Percentiles rank a stretch among this genome's conserved stretches.
Evolutionary conservation across 2,797 vertebrate species (phyloP).

Genomic region (Acestrorhynchus altus): DNA sequence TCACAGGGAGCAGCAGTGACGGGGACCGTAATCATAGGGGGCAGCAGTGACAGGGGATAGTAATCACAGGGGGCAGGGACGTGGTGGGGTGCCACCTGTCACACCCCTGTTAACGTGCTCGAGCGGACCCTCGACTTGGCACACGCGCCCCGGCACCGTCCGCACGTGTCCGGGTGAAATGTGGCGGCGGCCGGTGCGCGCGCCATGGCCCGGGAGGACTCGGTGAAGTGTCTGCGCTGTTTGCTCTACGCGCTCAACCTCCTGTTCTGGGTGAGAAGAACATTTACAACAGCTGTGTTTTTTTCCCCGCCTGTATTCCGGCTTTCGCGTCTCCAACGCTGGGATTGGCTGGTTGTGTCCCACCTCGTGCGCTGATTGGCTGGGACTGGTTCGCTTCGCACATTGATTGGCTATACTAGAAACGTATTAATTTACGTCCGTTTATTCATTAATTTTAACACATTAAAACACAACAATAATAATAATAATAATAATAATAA

Average conservation of each 20-base stretch:
- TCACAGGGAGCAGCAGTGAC: too few relatives aligned
- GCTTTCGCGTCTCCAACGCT: neutral
- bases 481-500: too few relatives aligned
- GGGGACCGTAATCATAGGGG: too few relatives aligned
- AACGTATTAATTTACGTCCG: too few relatives aligned
- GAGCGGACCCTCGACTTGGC: neutral
- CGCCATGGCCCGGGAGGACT: constrained; percentile 96
- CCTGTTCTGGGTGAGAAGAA: constrained; percentile 98
- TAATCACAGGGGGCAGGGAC: constrained; percentile 41
- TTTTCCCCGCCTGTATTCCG: neutral
- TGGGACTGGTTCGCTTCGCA: neutral
- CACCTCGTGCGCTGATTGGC: neutral
- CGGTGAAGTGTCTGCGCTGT: constrained; percentile 93
- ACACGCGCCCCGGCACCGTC: neutral
- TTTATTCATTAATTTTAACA: too few relatives aligned
- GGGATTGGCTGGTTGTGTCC: neutral
- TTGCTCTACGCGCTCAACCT: constrained; percentile 94
- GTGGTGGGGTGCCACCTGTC: constrained; percentile 68
- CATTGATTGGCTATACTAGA: neutral
- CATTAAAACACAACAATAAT: too few relatives aligned
- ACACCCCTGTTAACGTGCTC: constrained; percentile 55
- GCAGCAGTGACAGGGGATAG: neutral
- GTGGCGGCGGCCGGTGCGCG: constrained; percentile 49
- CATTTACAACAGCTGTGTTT: neutral
- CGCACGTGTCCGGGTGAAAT: constrained; percentile 36